A percentile compares a stretch with the other conserved stretches of the same genome.
Conservation (phyloP, 2,113 vertebrate species). For the Pomatostomus ruficeps region DNA sequence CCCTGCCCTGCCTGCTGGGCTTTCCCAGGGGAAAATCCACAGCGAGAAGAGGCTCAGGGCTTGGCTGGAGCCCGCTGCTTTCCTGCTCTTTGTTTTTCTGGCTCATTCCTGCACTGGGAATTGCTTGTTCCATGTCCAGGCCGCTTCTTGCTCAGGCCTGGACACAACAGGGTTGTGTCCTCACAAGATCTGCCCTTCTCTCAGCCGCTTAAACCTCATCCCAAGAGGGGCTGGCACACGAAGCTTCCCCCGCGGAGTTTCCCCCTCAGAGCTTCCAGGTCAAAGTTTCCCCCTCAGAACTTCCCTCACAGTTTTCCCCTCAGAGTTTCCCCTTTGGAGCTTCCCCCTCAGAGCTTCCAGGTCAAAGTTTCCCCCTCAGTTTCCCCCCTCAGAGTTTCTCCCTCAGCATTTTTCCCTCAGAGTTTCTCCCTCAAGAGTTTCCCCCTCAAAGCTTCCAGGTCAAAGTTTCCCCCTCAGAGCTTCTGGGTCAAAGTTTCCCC, state of each 20-base stretch:
- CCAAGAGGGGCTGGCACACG: not conserved
- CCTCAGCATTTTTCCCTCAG: not conserved
- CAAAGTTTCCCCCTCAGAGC: rapidly evolving
- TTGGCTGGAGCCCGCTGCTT: not conserved
- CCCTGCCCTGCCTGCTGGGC: not conserved
- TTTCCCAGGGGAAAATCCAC: not conserved
- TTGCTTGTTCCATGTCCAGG: not conserved
- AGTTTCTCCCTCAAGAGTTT: not conserved
- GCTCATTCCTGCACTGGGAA: not conserved
- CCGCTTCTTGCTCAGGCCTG: not conserved
- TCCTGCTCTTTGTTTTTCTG: not conserved
- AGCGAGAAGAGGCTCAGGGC: not conserved
- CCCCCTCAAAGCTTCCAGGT: no score
- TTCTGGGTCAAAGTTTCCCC: not conserved
- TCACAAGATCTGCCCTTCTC: not conserved
- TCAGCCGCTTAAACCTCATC: not conserved
- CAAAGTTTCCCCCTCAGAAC: no score
- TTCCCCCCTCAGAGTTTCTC: rapidly evolving
- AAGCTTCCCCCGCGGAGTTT: not conserved
- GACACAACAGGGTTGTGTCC: not conserved
- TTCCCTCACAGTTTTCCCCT: no score
- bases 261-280: rapidly evolving
- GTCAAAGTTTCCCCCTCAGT: not conserved
- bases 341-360: rapidly evolving
- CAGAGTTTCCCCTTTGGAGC: rapidly evolving